Conservation (phyloP, 2,888 invertebrate genomes). For the Rhagonycha lutea region DNA sequence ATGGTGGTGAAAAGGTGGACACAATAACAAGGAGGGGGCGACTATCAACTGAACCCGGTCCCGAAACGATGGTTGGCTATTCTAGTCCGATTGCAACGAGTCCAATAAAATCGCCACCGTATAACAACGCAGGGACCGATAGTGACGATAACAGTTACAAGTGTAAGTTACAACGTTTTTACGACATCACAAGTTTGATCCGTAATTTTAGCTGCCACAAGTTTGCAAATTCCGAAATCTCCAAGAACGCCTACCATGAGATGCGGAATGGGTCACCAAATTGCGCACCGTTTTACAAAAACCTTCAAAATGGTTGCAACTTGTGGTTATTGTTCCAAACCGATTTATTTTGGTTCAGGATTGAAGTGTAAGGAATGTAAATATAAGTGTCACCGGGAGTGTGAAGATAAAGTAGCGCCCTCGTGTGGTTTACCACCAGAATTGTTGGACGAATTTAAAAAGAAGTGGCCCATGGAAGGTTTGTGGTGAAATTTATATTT, state of each 20-base stretch:
- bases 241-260: slow-evolving; percentile 57
- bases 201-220: slow-evolving; percentile 41
- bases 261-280: slow-evolving; percentile 86
- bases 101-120: slow-evolving; percentile 66
- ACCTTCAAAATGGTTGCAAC: slow-evolving; percentile 86
- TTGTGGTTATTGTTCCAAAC: slow-evolving; percentile 81
- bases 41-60: slow-evolving; percentile 65
- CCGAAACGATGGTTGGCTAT: slow-evolving; percentile 56
- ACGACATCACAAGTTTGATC: not conserved
- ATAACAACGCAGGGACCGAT: slow-evolving; percentile 53
- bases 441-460: slow-evolving; percentile 81
- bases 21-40: slow-evolving; percentile 56
- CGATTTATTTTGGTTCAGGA: slow-evolving; percentile 68
- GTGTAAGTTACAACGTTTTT: slow-evolving; percentile 42
- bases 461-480: slow-evolving; percentile 70
- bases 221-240: slow-evolving; percentile 65
- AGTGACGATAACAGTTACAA: slow-evolving; percentile 60
- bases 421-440: slow-evolving; percentile 90
- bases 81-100: slow-evolving; percentile 58
- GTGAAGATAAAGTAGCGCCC: slow-evolving; percentile 88
- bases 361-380: slow-evolving; percentile 95
- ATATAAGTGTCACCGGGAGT: slow-evolving; percentile 87
- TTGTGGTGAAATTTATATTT: not conserved
- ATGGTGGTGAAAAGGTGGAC: slow-evolving; percentile 46
- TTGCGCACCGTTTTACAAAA: slow-evolving; percentile 88